phyloP scores from a whole-genome alignment of 2,113 vertebrate genomes.

The Rallus limicola region DNA sequence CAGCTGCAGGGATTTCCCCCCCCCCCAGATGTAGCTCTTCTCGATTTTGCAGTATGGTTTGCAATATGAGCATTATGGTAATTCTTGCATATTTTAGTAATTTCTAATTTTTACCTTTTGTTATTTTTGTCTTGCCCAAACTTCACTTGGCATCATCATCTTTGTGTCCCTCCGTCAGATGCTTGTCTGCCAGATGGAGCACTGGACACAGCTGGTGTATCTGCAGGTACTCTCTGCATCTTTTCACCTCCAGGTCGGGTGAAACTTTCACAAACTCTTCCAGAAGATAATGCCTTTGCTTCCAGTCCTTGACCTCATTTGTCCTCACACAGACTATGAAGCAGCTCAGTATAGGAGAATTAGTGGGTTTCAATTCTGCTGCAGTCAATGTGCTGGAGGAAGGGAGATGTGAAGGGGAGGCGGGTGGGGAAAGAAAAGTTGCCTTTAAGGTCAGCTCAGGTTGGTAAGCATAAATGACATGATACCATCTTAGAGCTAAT shows the following conservation, averaged over 20 bases:
- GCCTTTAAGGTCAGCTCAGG: neutral
- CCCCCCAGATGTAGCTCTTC: neutral
- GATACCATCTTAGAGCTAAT: neutral
- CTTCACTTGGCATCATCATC: neutral
- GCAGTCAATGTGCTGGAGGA: neutral
- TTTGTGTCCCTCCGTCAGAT: neutral
- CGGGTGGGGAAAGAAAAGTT: neutral
- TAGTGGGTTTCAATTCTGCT: neutral
- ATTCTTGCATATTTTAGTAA: neutral
- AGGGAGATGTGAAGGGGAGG: neutral
- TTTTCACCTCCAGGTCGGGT: neutral
- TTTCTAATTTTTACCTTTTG: neutral
- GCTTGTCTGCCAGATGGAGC: neutral
- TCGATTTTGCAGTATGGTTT: neutral
- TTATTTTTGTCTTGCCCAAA: neutral
- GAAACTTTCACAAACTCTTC: neutral
- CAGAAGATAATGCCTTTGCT: neutral
- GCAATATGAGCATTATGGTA: neutral
- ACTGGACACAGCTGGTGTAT: neutral
- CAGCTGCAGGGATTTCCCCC: neutral
- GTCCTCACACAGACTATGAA: neutral
- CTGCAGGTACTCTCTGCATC: neutral
- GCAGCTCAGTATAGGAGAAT: rapidly evolving
- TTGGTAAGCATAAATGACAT: neutral
- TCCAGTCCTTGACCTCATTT: neutral